Percentiles rank a stretch among this genome's conserved stretches.
Evolutionary conservation across 2,797 vertebrate genomes (phyloP).

Genomic region (Anabacerthia variegaticeps): DNA sequence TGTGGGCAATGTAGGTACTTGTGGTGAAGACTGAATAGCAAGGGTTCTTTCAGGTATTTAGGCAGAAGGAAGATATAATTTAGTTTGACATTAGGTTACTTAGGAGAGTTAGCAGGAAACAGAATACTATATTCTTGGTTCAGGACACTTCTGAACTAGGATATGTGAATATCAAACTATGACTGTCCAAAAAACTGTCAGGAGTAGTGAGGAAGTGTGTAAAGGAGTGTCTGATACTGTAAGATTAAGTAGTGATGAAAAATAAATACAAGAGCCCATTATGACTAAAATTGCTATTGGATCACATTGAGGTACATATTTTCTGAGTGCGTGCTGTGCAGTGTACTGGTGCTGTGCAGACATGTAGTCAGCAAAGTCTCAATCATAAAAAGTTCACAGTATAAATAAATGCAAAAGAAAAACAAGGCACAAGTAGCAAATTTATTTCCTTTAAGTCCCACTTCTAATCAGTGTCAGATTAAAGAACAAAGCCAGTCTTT

Average conservation of each 20-base stretch:
- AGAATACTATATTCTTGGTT: neutral
- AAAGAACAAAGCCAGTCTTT: neutral
- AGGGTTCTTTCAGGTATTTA: neutral
- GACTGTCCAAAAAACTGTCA: neutral
- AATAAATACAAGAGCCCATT: neutral
- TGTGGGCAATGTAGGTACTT: neutral
- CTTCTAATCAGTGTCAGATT: neutral
- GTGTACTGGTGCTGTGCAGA: neutral
- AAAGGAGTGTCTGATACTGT: neutral
- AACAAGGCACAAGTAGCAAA: neutral
- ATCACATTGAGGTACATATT: neutral
- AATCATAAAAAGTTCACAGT: neutral
- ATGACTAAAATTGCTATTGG: neutral
- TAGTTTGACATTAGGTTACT: neutral
- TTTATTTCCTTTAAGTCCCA: neutral
- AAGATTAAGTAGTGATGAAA: neutral
- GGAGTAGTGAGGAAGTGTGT: fast-evolving
- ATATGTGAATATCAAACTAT: neutral
- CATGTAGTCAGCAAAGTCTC: neutral
- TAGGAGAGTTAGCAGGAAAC: neutral
- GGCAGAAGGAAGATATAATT: neutral
- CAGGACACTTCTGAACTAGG: neutral
- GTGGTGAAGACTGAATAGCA: neutral
- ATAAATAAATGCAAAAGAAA: neutral
- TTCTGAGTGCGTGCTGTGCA: neutral